phyloP scores from a whole-genome alignment of 2,797 vertebrate species.

The Hapalemur alaotrensis region DNA sequence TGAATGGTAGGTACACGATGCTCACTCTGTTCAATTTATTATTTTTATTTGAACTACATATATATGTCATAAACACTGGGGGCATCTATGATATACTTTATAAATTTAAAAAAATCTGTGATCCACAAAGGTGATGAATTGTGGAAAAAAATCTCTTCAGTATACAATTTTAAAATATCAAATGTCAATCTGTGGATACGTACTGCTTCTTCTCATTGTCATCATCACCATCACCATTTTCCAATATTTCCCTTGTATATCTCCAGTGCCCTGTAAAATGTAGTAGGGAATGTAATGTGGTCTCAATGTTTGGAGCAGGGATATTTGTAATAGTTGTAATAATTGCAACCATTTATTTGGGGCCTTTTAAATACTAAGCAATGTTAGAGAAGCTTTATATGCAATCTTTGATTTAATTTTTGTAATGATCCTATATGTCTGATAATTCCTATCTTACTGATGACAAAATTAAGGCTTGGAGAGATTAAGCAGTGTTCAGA shows the following conservation, averaged over 20 bases:
- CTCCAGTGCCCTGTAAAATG: not conserved
- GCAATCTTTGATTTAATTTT: slow-evolving; percentile 7
- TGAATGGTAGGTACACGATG: not conserved
- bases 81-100: not conserved
- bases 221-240: not conserved
- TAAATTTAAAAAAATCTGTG: not conserved
- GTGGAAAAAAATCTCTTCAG: not conserved
- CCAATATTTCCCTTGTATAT: not conserved
- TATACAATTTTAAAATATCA: not conserved
- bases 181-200: not conserved
- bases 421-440: not conserved
- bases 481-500: not conserved
- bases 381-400: not conserved
- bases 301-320: not conserved
- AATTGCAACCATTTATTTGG: not conserved
- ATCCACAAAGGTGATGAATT: not conserved
- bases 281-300: not conserved
- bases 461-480: not conserved
- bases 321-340: not conserved
- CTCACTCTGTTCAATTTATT: not conserved
- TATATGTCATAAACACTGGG: not conserved
- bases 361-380: not conserved
- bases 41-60: not conserved
- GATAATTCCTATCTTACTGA: not conserved
- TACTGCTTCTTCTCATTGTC: not conserved